phyloP scores from a whole-genome alignment of 2,888 invertebrate species.

The Eudemis profundana region DNA sequence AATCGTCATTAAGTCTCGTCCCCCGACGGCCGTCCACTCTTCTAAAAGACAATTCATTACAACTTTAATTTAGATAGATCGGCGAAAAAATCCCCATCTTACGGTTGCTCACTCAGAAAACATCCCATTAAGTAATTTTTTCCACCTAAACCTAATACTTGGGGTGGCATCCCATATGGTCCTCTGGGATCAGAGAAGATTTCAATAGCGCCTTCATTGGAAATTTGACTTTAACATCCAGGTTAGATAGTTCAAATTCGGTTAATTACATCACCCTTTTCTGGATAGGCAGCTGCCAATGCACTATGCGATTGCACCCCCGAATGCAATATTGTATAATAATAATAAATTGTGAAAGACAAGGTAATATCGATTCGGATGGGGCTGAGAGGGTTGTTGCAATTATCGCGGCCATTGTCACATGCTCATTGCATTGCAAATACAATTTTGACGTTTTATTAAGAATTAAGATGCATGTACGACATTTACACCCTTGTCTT shows the following conservation, averaged over 20 bases:
- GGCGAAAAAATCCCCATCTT: conserved; percentile 62
- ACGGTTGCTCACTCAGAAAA: conserved; percentile 77
- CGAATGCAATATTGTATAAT: conserved; percentile 78
- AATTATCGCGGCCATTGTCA: conserved; percentile 68
- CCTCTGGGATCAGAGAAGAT: conserved; percentile 67
- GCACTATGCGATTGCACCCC: conserved; percentile 73
- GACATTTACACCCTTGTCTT: conserved; percentile 12
- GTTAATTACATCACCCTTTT: conserved; percentile 51
- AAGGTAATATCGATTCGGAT: conserved; percentile 67
- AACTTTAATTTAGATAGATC: conserved; percentile 54
- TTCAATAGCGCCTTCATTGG: conserved; percentile 31
- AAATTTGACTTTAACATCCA: conserved; percentile 52
- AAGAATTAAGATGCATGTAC: conserved; percentile 36
- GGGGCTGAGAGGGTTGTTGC: conserved; percentile 68
- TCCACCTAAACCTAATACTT: conserved; percentile 78
- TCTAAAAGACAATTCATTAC: conserved; percentile 39
- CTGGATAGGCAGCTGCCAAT: conserved; percentile 74
- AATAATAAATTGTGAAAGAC: conserved; percentile 82
- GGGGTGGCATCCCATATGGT: conserved; percentile 80
- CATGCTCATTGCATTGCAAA: conserved; percentile 51
- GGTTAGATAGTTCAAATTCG: conserved; percentile 50
- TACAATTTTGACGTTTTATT: conserved; percentile 36
- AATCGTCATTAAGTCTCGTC: conserved; percentile 25
- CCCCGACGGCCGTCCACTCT: conserved; percentile 29
- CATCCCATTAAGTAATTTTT: conserved; percentile 84